Base-by-base conservation (phyloP, 1,140 invertebrate genomes). In the Plutomurus gul region DNA sequence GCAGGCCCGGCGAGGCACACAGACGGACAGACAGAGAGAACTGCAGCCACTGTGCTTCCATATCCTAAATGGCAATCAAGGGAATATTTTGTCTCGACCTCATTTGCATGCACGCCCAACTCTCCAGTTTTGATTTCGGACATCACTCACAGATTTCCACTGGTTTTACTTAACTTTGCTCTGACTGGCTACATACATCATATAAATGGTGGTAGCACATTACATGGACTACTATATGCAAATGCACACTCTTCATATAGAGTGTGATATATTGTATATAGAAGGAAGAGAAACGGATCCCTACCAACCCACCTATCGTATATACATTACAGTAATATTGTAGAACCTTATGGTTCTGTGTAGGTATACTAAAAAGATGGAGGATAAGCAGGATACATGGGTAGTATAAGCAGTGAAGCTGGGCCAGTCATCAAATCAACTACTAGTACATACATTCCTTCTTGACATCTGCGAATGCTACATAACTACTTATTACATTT, bases 81-180 rank as follows among this genome's bases (percentile, higher is more conserved):
- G 76, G 76, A 78, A 78, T 78, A 78, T 78, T 78, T 78, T 78
- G 70, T 78, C 40, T 51, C 75, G 75, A 77, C 75, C 75, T 70
- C 60, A 77, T 77, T 77, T 77, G 60, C 56, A 77, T 77, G 75
- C 75, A 77, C 75, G 60, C 56, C 75, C 56, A 77, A 51, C 75
- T 43, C 75, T 65, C 51, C 36, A 77, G 56, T 77, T 77, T 77
- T 77, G 75, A 77, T 77, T 77, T 77, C 33, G 60, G 60, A 77
- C 75, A 77, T 65, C 70, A 72, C 37, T 72, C 70, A 72, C 70
- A 72, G 70, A 72, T 40, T 72, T 72, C 70, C 16, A 72, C 70
- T 40, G 39, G 30, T 16, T 65, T 65, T 33, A 6, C 27, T 65
- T 30, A n/a, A n/a, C n/a, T n/a, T n/a, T n/a, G n/a, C n/a, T n/a